Evolutionary conservation across 2,113 vertebrate genomes (phyloP).

Genomic region (Lynx canadensis): DNA sequence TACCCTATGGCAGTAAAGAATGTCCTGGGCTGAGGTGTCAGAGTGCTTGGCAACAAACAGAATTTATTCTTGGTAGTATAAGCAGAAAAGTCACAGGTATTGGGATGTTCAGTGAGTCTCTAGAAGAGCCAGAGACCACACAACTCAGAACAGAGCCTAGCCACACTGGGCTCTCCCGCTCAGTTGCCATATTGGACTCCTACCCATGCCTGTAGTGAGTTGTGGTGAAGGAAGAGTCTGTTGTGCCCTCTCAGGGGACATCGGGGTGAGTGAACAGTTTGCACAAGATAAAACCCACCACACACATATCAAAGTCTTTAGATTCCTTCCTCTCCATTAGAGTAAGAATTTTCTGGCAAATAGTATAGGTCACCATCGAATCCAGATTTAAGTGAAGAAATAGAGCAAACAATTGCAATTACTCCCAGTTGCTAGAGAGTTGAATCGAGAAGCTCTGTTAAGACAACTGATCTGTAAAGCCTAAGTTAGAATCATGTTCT

Average conservation of each 20-base stretch:
- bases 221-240: neutral
- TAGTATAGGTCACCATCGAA: neutral
- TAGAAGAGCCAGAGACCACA: neutral
- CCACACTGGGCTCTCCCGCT: accelerated
- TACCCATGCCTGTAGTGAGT: neutral
- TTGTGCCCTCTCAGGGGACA: neutral
- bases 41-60: neutral
- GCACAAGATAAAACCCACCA: neutral
- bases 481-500: neutral
- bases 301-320: neutral
- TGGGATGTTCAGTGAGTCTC: neutral
- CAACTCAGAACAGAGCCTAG: neutral
- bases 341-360: neutral
- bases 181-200: neutral
- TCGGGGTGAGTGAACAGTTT: neutral
- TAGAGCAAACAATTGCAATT: neutral
- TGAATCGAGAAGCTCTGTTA: neutral
- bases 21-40: neutral
- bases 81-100: neutral
- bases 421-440: neutral
- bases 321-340: neutral
- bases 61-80: neutral
- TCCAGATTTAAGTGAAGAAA: neutral
- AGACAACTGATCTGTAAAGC: neutral
- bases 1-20: neutral